phyloP scores from a whole-genome alignment of 2,888 invertebrate species.

The Molorchus minor region DNA sequence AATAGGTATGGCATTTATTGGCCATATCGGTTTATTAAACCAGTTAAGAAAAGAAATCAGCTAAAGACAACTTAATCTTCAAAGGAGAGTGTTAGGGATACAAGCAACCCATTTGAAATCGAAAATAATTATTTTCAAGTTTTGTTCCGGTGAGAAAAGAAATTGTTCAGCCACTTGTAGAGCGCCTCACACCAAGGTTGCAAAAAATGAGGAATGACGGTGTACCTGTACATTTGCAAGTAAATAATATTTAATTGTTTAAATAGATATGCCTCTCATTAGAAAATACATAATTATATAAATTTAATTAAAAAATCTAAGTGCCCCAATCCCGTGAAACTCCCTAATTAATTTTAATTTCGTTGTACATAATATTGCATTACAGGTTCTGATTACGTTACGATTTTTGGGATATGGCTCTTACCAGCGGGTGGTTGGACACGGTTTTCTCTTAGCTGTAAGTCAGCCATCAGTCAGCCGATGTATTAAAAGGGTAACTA shows the following conservation, averaged over 20 bases:
- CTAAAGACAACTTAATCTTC: no score
- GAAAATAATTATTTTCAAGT: not conserved
- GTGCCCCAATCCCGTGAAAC: no score
- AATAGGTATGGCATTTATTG: no score
- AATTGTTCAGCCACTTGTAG: not conserved
- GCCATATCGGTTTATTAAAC: no score
- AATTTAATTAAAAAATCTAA: no score
- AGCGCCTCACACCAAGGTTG: not conserved
- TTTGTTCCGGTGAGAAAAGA: not conserved
- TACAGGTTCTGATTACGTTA: not conserved
- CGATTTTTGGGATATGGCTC: conserved; percentile 6
- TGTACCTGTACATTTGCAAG: conserved; percentile 4
- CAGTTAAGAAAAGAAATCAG: no score
- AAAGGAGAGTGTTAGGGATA: not conserved
- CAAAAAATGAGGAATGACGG: not conserved
- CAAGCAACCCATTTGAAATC: conserved; percentile 1
- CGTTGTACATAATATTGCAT: not conserved
- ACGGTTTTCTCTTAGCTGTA: conserved; percentile 2
- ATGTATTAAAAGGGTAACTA: not conserved
- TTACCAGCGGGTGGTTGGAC: conserved; percentile 7
- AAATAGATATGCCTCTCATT: no score
- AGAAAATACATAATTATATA: no score
- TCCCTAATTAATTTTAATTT: no score
- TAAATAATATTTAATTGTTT: not conserved
- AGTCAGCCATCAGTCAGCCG: not conserved